Percentiles rank a stretch among this genome's conserved stretches.
These are phyloP conservation scores for Shargacucullia verbasci DNA, from an alignment of 2,888 invertebrate genomes.

Conservation along the genomic window DNA sequence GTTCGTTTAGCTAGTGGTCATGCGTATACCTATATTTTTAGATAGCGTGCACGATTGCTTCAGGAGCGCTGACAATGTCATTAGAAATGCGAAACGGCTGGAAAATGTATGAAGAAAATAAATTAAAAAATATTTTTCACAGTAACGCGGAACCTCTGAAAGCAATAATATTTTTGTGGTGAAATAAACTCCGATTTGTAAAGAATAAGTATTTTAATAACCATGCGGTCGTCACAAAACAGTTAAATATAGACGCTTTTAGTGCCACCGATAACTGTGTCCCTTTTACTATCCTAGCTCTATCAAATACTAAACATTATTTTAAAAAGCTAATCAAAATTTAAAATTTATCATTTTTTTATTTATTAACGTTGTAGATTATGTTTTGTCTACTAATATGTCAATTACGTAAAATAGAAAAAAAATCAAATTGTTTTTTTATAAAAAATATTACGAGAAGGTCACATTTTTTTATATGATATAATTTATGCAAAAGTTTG, in stretches of 20 bases:
- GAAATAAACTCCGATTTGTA: slow-evolving; percentile 74
- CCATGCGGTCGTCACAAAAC: slow-evolving; percentile 80
- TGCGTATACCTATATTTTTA: slow-evolving; percentile 84
- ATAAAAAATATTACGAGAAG: slow-evolving; percentile 17
- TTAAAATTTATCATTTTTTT: too few species aligned
- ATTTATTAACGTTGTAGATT: neutral
- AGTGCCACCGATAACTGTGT: slow-evolving; percentile 76
- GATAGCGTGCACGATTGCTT: slow-evolving; percentile 87
- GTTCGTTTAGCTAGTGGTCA: slow-evolving; percentile 88
- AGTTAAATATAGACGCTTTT: slow-evolving; percentile 76
- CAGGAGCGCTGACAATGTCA: slow-evolving; percentile 73
- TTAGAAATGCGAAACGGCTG: slow-evolving; percentile 58
- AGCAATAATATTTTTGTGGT: slow-evolving; percentile 88
- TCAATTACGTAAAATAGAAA: slow-evolving; percentile 46
- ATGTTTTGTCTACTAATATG: slow-evolving; percentile 26
- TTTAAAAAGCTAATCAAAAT: slow-evolving; percentile 31
- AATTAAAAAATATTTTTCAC: slow-evolving; percentile 79
- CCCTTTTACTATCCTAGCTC: slow-evolving; percentile 58
- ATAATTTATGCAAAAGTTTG: slow-evolving; percentile 19
- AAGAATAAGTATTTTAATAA: slow-evolving; percentile 83
- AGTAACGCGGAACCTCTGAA: slow-evolving; percentile 81
- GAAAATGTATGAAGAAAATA: slow-evolving; percentile 57
- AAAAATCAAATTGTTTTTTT: slow-evolving; percentile 31
- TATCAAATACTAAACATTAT: slow-evolving; percentile 1
- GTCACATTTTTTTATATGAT: neutral